Evolutionary conservation across 2,113 vertebrate species (phyloP), one percentile per base, ranked within the genome.

Genomic region (Vidua chalybeata): DNA sequence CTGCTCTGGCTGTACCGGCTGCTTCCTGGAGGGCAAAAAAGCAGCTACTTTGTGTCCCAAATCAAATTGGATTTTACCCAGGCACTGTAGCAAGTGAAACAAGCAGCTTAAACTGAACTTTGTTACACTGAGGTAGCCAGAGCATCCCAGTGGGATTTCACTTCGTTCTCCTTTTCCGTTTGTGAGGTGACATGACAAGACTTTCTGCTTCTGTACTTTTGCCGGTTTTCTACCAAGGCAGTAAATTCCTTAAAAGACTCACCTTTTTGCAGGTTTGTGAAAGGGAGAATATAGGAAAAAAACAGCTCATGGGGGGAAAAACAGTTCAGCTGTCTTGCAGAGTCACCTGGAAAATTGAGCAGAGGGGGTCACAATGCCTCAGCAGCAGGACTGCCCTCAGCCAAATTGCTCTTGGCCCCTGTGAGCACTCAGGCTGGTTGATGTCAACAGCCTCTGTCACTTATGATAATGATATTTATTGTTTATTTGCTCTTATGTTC

Each of bases 341-440:
- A 59, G 26, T 11, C 51, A 41, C 23, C 62, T 9, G 16, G 12
- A 11, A 84, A 82, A 62, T 22, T 2, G 3, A 62, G 37, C 28
- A 54, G 78, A 52, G 37, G 6, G n/a, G 15, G 1, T 56, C 4
- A 15, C n/a, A 35, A 10, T 30, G 17, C 62, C 52, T 41, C 31
- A 41, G 64, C 54, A 51, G 22, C 5, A 24, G 49, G 16, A 43
- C 46, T 88, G 51, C 11, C 45, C 46, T 59, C 28, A 0, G 7
- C 33, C 0, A 0, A 84, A 51, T 56, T 19, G 33, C 69, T 52
- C 8, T 14, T 5, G 2, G 66, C 48, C 55, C 43, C 31, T 26
- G 13, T 0, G 1, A 80, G 67, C 17, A 2, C 39, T 66, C 62
- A 35, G 52, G n/a, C 11, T 5, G 4, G 20, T n/a, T 39, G 51